Conservation (phyloP, 2,113 vertebrate genomes). For the Neofelis nebulosa region DNA sequence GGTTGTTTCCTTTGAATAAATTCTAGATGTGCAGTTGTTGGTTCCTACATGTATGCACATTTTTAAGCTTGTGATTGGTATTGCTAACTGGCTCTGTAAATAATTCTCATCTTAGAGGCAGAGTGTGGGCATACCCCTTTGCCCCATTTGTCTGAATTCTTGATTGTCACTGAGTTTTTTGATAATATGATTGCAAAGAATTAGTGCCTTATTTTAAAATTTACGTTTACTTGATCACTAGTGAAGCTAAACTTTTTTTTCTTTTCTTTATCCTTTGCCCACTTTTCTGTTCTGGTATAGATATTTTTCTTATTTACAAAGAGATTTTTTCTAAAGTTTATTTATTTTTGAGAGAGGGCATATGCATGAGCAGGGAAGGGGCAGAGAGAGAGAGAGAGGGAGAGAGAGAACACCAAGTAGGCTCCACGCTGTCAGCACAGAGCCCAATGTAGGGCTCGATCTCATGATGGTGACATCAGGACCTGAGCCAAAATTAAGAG, state of each 20-base stretch:
- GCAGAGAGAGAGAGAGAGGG: too few relatives aligned
- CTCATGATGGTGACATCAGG: too few relatives aligned
- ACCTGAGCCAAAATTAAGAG: too few relatives aligned
- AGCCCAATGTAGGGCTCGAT: too few relatives aligned
- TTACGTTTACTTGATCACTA: constrained; percentile 13
- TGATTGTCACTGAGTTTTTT: constrained; percentile 5
- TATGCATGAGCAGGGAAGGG: too few relatives aligned
- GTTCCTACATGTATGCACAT: not conserved
- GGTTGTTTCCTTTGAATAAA: constrained; percentile 18
- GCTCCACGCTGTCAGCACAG: too few relatives aligned
- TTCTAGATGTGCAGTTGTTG: not conserved
- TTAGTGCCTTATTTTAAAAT: not conserved
- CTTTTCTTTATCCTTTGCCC: not conserved
- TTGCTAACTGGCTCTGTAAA: not conserved
- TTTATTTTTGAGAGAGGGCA: too few relatives aligned
- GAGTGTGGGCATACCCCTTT: not conserved
- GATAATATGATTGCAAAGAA: not conserved
- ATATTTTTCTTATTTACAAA: constrained; percentile 1
- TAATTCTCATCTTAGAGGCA: not conserved
- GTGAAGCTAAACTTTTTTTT: not conserved
- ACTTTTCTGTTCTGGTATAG: not conserved
- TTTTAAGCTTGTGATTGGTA: not conserved
- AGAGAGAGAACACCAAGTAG: too few relatives aligned
- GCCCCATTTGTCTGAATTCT: not conserved
- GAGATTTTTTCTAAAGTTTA: too few relatives aligned